These are phyloP conservation scores for Ctenicera cuprea DNA, from an alignment of 2,888 invertebrate genomes.

Conservation along the genomic window DNA sequence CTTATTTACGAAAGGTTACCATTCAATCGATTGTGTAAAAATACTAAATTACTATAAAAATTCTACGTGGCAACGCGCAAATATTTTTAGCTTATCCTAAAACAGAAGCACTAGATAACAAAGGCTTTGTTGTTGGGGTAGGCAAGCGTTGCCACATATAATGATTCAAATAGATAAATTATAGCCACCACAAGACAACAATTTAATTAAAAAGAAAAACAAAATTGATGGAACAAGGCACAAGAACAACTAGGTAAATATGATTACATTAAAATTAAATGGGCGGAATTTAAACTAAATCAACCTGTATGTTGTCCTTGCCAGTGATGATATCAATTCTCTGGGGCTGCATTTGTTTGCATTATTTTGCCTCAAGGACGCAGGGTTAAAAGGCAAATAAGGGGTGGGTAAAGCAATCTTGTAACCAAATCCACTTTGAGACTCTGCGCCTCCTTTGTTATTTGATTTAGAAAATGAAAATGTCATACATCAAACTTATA, in stretches of 20 bases:
- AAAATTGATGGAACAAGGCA: too few relatives aligned
- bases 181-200: too few relatives aligned
- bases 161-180: not conserved
- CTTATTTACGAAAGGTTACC: too few relatives aligned
- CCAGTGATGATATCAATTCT: slow-evolving; percentile 1
- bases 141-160: too few relatives aligned
- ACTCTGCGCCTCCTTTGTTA: slow-evolving; percentile 23
- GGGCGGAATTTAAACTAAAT: not conserved
- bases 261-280: not conserved
- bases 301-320: slow-evolving; percentile 7
- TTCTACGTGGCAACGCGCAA: not conserved
- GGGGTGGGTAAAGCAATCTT: slow-evolving; percentile 28
- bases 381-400: slow-evolving; percentile 29
- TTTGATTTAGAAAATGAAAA: slow-evolving; percentile 31
- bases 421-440: slow-evolving; percentile 33
- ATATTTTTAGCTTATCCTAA: not conserved
- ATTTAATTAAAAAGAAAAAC: too few relatives aligned
- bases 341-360: slow-evolving; percentile 23
- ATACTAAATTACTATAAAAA: not conserved
- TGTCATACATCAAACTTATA: slow-evolving; percentile 16
- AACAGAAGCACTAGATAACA: slow-evolving; percentile 1
- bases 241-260: not conserved
- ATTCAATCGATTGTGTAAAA: not conserved
- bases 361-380: slow-evolving; percentile 23
- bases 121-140: not conserved